Evolutionary conservation across 2,797 vertebrate genomes (phyloP).

Genomic region (Glossophaga mutica): DNA sequence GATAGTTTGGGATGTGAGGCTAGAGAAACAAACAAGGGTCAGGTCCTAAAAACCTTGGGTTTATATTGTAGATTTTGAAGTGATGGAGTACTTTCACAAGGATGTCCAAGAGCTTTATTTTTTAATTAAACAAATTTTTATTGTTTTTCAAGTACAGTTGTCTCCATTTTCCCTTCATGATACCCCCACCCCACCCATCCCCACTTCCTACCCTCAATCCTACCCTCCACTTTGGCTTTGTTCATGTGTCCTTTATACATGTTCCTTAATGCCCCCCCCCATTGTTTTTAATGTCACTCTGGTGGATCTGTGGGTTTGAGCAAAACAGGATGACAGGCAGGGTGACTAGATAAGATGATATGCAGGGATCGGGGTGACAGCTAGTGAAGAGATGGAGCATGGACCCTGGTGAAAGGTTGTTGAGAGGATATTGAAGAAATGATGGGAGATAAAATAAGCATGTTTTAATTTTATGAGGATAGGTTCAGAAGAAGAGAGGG

Average conservation of each 20-base stretch:
- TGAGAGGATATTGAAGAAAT: background rate
- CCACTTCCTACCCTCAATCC: too few relatives aligned
- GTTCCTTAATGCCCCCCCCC: too few relatives aligned
- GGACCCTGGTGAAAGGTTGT: background rate
- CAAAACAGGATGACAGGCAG: background rate
- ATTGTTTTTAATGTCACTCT: background rate
- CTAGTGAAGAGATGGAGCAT: background rate
- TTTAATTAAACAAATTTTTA: too few relatives aligned
- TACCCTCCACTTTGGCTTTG: too few relatives aligned
- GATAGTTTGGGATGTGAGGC: background rate
- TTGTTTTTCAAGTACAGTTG: too few relatives aligned
- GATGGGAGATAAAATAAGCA: background rate
- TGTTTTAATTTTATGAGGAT: background rate
- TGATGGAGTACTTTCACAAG: background rate
- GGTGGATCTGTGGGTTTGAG: background rate
- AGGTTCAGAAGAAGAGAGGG: background rate
- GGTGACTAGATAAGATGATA: background rate
- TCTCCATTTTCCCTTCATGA: too few relatives aligned
- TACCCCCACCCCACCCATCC: too few relatives aligned
- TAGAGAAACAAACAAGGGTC: background rate
- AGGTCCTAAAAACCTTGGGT: background rate
- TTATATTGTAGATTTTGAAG: background rate
- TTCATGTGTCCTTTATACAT: too few relatives aligned
- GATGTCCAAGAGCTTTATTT: background rate
- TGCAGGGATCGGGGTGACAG: background rate